phyloP scores from a whole-genome alignment of 2,888 invertebrate genomes.

The Drosophila mayaguana region DNA sequence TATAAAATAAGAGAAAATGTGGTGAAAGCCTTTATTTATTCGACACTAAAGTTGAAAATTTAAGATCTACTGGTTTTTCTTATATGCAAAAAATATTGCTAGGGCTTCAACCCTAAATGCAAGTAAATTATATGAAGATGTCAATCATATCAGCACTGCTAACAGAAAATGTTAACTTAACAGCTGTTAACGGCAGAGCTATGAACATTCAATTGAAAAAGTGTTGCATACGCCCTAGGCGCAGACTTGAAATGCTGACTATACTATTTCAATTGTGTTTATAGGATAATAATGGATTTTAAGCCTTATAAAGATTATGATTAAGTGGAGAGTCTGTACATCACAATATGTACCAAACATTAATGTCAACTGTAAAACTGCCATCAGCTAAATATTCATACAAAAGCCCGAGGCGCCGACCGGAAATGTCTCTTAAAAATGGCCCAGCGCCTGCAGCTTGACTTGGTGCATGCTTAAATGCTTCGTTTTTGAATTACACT shows the following conservation, averaged over 20 bases:
- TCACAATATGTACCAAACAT: not conserved
- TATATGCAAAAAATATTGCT: no score
- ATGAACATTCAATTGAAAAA: conserved; percentile 5
- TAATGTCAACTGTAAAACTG: not conserved
- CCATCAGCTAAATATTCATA: no score
- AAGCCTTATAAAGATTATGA: no score
- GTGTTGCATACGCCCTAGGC: conserved; percentile 37
- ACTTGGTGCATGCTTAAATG: conserved; percentile 21
- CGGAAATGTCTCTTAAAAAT: conserved; percentile 12
- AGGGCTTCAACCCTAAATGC: not conserved
- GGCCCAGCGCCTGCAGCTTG: conserved; percentile 14
- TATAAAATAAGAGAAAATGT: not conserved
- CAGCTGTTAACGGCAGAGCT: not conserved
- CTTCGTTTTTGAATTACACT: conserved; percentile 17
- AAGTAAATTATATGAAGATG: not conserved
- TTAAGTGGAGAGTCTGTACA: no score
- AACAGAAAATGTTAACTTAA: not conserved
- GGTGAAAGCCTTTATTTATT: not conserved
- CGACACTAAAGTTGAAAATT: no score
- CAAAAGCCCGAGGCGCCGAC: conserved; percentile 8
- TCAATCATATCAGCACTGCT: not conserved
- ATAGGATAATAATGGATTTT: no score
- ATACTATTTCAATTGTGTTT: no score
- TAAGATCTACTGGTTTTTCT: no score
- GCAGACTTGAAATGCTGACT: not conserved